Evolutionary conservation across 92 coral and sea anemone genomes (phyloP).

Genomic region (Porites cylindrica): DNA sequence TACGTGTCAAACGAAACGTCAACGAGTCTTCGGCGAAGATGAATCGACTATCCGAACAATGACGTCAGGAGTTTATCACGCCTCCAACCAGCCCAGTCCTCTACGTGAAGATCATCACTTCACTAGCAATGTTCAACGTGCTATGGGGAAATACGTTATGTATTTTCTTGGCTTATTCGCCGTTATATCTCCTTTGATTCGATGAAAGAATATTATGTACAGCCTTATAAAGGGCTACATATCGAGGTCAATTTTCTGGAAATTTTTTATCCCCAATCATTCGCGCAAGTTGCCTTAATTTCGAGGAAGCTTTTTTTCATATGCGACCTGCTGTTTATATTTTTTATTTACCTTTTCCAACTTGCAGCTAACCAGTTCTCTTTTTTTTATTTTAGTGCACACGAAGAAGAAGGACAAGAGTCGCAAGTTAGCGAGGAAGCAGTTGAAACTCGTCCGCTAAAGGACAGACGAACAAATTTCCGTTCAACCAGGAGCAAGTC

Average conservation of each 20-base stretch:
- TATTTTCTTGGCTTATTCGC: neutral
- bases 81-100: neutral
- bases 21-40: constrained; percentile 12
- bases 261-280: neutral
- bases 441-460: constrained; percentile 2
- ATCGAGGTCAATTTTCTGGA: constrained; percentile 58
- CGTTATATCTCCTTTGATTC: neutral
- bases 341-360: neutral
- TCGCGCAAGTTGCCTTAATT: neutral
- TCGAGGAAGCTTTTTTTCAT: neutral
- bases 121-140: too few species aligned
- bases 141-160: neutral
- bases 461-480: constrained; percentile 14
- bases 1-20: too few species aligned
- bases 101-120: neutral
- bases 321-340: neutral
- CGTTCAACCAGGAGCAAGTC: constrained; percentile 42
- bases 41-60: constrained; percentile 15
- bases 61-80: constrained; percentile 20
- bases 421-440: constrained; percentile 45
- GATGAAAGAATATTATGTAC: constrained; percentile 70
- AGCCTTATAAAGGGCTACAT: constrained; percentile 88
- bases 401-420: constrained; percentile 46
- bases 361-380: neutral
- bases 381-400: constrained; percentile 17